phyloP scores from a whole-genome alignment of 1,140 invertebrate species.

The Brachystomella parvula region DNA sequence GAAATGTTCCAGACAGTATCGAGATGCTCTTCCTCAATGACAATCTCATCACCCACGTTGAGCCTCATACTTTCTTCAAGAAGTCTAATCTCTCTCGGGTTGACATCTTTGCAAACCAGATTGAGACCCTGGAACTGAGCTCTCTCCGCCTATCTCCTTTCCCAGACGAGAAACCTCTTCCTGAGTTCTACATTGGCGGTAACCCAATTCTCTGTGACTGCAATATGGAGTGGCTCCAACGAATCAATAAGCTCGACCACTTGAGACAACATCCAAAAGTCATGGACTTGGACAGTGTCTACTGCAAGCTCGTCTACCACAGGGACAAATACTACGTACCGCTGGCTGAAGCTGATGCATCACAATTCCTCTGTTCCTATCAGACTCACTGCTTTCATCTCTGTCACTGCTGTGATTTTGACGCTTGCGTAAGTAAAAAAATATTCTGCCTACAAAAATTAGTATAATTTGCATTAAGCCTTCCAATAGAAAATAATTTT shows the following conservation, averaged over 20 bases:
- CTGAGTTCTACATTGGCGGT: constrained; percentile 77
- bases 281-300: constrained; percentile 83
- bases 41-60: constrained; percentile 67
- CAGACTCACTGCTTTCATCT: constrained; percentile 85
- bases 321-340: constrained; percentile 65
- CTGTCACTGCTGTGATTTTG: constrained; percentile 90
- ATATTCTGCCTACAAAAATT: too few relatives aligned
- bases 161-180: constrained; percentile 56
- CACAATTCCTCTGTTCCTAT: constrained; percentile 85
- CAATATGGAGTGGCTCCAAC: constrained; percentile 78
- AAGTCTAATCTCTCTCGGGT: constrained; percentile 73
- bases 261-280: constrained; percentile 75
- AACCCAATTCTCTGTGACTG: constrained; percentile 82
- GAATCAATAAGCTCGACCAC: constrained; percentile 58
- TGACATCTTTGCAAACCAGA: constrained; percentile 76
- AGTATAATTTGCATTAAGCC: too few relatives aligned
- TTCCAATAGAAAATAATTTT: too few relatives aligned
- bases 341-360: constrained; percentile 69
- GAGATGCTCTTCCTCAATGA: constrained; percentile 63
- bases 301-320: constrained; percentile 70
- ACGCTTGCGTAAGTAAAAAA: constrained; percentile 56
- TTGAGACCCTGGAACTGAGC: constrained; percentile 70
- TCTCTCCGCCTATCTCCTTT: constrained; percentile 64
- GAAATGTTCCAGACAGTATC: background rate
- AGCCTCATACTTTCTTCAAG: constrained; percentile 71